Base-by-base conservation (phyloP, 2,113 vertebrate genomes). In the Ictalurus punctatus region DNA sequence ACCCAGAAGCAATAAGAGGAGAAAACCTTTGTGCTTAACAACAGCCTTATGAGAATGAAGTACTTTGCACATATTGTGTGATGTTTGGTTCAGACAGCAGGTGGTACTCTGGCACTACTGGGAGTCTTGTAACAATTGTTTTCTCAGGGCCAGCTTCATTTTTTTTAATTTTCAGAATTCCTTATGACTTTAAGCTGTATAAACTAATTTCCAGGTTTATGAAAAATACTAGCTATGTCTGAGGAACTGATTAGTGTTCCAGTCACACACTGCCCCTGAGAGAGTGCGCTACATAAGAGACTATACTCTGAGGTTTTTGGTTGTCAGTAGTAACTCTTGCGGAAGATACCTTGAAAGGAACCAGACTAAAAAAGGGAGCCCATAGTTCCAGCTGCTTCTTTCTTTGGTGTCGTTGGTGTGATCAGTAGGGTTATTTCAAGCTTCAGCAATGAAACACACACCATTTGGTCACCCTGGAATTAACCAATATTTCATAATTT, bases 21-120 rank as follows among this genome's bases (percentile, higher is more conserved):
- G n/a, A 9, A 12, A 59, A 21, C n/a, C 14, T 34, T 81, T 58
- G 17, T 16, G 34, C 54, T 82, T 82, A 30, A 79, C 13, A 54
- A 76, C 74, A 27, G 74, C 23, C 23, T 56, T 0, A 54, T 80
- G 76, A 79, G 25, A 27, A 25, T 48, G 23, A 76, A 12, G 19
- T 48, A 27, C 25, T 80, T 13, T 54, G 27, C 13, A 80, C 27
- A 81, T 58, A 13, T 73, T 73, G 85, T 65, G 59, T 87, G 78
- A 48, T 80, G 59, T 65, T 56, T 2, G 6, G 44, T 82, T 23
- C 54, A 81, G 48, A 87, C 79, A 54, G 78, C 48, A 87, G 86
- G 52, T 82, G 86, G 44, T 69, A 58, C 86, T 44, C 63, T 37
- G 65, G 48, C 65, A 82, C 63, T 82, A 19, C 40, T 52, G 40